Evolutionary conservation across 2,888 invertebrate genomes (phyloP).

Genomic region (Amiota mariae): DNA sequence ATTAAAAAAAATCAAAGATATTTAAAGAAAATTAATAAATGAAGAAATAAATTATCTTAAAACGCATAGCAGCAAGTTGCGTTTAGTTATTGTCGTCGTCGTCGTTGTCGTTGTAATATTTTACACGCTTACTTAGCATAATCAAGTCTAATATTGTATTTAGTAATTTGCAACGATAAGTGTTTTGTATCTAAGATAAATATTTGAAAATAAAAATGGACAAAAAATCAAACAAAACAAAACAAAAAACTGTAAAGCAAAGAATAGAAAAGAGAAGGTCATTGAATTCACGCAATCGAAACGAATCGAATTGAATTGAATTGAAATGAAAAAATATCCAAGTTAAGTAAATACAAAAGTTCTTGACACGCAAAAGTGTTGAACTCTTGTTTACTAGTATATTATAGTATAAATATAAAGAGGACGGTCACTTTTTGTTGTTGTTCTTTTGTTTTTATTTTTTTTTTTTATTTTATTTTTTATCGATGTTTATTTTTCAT

Average conservation of each 20-base stretch:
- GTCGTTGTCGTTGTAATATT: conserved; percentile 1
- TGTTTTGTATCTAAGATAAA: neutral
- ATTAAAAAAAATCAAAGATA: no score
- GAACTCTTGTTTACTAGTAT: no score
- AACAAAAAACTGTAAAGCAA: neutral
- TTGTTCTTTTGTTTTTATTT: no score
- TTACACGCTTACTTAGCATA: conserved; percentile 7
- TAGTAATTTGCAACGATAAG: neutral
- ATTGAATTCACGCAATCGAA: neutral
- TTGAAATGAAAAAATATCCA: no score
- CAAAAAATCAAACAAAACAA: neutral
- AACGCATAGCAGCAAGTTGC: conserved; percentile 21
- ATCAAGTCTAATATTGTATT: conserved; percentile 7
- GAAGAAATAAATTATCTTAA: conserved; percentile 29
- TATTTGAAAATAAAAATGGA: neutral
- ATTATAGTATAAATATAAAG: no score
- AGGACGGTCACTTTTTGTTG: no score
- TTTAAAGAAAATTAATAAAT: conserved; percentile 24
- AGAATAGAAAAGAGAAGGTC: conserved; percentile 6
- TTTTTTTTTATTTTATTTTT: no score
- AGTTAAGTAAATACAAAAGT: neutral
- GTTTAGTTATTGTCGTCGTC: neutral
- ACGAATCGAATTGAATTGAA: neutral
- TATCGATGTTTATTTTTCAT: no score
- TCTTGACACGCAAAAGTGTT: conserved; percentile 17